Base-by-base conservation (phyloP, 2,797 vertebrate genomes). In the Lindbergichthys nudifrons region DNA sequence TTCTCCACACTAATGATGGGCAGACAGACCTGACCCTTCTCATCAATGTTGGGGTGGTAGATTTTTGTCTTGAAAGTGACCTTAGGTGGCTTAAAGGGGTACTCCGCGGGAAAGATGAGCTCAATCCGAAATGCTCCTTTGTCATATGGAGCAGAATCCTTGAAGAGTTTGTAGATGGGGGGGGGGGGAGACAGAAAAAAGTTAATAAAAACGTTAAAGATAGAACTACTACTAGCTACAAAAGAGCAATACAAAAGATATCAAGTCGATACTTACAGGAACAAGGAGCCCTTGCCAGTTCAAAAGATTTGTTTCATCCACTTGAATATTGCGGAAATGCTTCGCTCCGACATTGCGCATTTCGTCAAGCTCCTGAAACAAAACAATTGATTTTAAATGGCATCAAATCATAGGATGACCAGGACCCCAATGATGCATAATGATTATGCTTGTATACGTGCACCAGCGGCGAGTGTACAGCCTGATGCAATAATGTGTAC, bases 61-160 rank as follows among this genome's bases (percentile, higher is more conserved):
- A 99, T 99, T 92, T 98, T 99, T 69, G 98, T 99, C 95, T 98
- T 99, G 95, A 99, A 99, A 5, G 96, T 97, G 93, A 99, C 96
- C 94, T 97, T 99, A 39, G 97, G 98, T 58, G 98, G 98, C 89
- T 99, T 99, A 93, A 99, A 99, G 42, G 98, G 98, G 77, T 99
- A 99, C 90, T 99, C 98, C 73, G 95, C 95, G 47, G 98, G 97
- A 85, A 98, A 99, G 92, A 96, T 96, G 81, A 99, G 96, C 94
- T 99, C 97, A 54, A 99, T 97, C 89, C 97, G 94, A 94, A 99
- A 99, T 5, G 98, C 98, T 89, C 97, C 98, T 95, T 98, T 99
- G 90, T 99, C 97, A 58, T 98, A 99, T 0, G 98, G 98, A 90
- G 96, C 90, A 92, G 95, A 96, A 86, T 99, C 97, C 97, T 99